Percentiles rank a stretch among this genome's conserved stretches.
Evolutionary conservation across 1,140 invertebrate species (phyloP).

Genomic region (Chlorops oryzae): DNA sequence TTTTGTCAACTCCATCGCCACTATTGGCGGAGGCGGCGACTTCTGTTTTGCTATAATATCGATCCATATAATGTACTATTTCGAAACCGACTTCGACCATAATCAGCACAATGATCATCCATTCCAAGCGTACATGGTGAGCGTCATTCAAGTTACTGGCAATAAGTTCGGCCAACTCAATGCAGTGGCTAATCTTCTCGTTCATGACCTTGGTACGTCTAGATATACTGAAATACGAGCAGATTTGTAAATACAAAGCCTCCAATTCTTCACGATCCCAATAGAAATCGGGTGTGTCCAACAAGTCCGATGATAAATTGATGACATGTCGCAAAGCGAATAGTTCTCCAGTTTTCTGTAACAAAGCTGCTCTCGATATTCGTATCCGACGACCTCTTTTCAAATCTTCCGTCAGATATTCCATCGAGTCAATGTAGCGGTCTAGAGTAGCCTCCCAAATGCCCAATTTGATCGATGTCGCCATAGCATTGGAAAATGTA

Average conservation of each 20-base stretch:
- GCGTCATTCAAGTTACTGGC: slow-evolving; percentile 82
- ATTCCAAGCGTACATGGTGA: slow-evolving; percentile 85
- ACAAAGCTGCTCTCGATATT: slow-evolving; percentile 64
- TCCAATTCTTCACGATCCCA: slow-evolving; percentile 91
- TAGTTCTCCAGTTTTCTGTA: slow-evolving; percentile 86
- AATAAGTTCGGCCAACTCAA: slow-evolving; percentile 81
- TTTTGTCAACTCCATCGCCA: too few relatives aligned
- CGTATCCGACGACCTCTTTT: slow-evolving; percentile 61
- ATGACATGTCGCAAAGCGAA: slow-evolving; percentile 83
- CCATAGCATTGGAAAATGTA: slow-evolving; percentile 75
- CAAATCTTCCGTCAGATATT: slow-evolving; percentile 73
- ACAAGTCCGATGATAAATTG: slow-evolving; percentile 86
- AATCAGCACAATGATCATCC: slow-evolving; percentile 95
- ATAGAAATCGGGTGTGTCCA: slow-evolving; percentile 95
- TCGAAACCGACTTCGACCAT: slow-evolving; percentile 91
- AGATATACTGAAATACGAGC: slow-evolving; percentile 75
- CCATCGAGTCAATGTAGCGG: slow-evolving; percentile 74
- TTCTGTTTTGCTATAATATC: slow-evolving; percentile 24
- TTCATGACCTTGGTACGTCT: slow-evolving; percentile 87
- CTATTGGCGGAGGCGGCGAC: too few relatives aligned
- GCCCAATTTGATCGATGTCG: slow-evolving; percentile 84
- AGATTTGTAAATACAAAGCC: slow-evolving; percentile 71
- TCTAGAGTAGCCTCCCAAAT: slow-evolving; percentile 86
- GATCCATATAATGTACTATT: slow-evolving; percentile 70
- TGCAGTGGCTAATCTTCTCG: slow-evolving; percentile 88